Evolutionary conservation across 2,113 vertebrate species (phyloP), one percentile per base, ranked within the genome.

Genomic region (Channa argus): DNA sequence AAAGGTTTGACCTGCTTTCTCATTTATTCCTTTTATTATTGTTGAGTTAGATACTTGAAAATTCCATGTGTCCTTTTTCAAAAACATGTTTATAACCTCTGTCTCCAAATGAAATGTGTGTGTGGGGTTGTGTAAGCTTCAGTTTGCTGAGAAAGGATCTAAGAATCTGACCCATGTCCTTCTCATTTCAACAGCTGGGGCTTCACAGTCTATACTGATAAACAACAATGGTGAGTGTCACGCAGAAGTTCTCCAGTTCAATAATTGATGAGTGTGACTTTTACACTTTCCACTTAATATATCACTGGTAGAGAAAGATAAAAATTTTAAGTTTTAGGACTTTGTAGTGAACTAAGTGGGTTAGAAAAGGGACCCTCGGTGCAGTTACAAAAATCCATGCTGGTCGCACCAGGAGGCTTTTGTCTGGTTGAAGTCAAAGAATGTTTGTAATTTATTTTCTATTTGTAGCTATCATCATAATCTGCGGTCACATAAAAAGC

Each of bases 201-300:
- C 61, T 94, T 99, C 89, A 98, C 96, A 0, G 67, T 96, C 33
- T 95, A 91, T 92, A 94, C 94, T n/a, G 97, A 98, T 81, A 99
- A 99, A 74, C 94, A 97, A 44, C 97, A 97, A 53, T 98, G 97
- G 98, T 99, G 94, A 94, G 98, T 96, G 72, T 75, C 2, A 9
- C 33, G 47, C 14, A 38, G 46, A 51, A 2, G 24, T 53, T 55
- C 33, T 54, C 44, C 10, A 4, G 58, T 64, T 84, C 38, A 74
- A 15, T 72, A 15, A 62, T 67, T 54, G 24, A 45, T 53, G 51
- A 13, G 63, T 56, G n/a, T 36, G 36, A 33, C 63, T 66, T 66
- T 63, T 2, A 54, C 36, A 61, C 54, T 56, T 47, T 69, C 43
- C 52, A 45, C 44, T 56, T 66, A 47, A 66, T 51, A 39, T 46